Percentiles rank a stretch among this genome's conserved stretches.
These are phyloP conservation scores for Siderastrea radians DNA, from an alignment of 92 coral and sea anemone genomes.

Conservation along the genomic window DNA sequence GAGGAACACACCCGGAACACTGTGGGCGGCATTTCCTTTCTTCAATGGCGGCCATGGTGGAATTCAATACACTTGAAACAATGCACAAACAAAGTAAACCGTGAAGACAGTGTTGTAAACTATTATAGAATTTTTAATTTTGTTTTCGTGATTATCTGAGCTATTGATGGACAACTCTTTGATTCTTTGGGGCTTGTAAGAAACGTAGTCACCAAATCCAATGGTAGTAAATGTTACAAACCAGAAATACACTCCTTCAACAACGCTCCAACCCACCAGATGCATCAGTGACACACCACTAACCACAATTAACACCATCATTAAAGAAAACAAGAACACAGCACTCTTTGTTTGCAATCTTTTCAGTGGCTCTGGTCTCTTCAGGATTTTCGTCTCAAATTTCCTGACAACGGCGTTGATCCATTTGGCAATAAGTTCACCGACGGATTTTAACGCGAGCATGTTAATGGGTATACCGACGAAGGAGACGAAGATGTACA, in stretches of 20 bases:
- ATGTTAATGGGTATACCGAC: constrained; percentile 41
- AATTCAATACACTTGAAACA: constrained; percentile 55
- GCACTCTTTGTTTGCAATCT: constrained; percentile 14
- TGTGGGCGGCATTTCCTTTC: constrained; percentile 2
- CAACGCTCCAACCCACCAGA: not conserved
- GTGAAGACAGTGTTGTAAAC: not conserved
- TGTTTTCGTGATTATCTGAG: not conserved
- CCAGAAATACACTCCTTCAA: not conserved
- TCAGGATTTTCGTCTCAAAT: constrained; percentile 18
- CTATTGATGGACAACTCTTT: not conserved
- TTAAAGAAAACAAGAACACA: not conserved
- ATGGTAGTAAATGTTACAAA: too few species aligned
- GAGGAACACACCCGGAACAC: constrained; percentile 20
- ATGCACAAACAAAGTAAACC: constrained; percentile 21
- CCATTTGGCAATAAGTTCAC: constrained; percentile 8
- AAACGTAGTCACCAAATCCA: constrained; percentile 6
- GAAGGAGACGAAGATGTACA: constrained; percentile 47
- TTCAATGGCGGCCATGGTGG: constrained; percentile 39
- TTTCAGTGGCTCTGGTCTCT: constrained; percentile 2
- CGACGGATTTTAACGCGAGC: constrained; percentile 41
- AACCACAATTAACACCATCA: not conserved
- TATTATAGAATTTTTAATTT: not conserved
- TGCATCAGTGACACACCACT: not conserved
- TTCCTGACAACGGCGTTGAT: not conserved
- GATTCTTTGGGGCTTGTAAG: not conserved